A percentile compares a stretch with the other conserved stretches of the same genome.
Evolutionary conservation across 2,113 vertebrate genomes (phyloP).

Genomic region (Entelurus aequoreus): DNA sequence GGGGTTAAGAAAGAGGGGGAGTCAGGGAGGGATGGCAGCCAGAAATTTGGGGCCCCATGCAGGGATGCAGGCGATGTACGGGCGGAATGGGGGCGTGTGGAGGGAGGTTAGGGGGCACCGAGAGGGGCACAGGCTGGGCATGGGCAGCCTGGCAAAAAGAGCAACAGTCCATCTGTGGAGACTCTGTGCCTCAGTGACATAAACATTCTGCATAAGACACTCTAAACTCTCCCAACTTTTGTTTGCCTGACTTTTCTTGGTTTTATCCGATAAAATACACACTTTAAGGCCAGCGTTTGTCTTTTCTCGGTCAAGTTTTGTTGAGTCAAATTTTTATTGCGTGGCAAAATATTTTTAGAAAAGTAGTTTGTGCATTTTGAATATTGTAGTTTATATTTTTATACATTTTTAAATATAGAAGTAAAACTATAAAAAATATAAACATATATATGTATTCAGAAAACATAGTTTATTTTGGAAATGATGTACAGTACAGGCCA

Average conservation of each 20-base stretch:
- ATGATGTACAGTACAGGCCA: no score
- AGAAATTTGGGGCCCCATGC: conserved; percentile 51
- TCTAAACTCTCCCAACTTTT: not conserved
- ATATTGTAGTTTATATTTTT: no score
- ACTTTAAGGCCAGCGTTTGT: not conserved
- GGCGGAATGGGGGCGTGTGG: conserved; percentile 24
- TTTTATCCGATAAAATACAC: not conserved
- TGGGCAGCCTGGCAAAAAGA: conserved; percentile 54
- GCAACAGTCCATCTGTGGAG: conserved; percentile 48
- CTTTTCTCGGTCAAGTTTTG: not conserved
- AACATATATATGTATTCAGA: no score
- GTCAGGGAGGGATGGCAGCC: conserved; percentile 43
- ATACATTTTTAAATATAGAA: no score
- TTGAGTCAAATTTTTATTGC: not conserved
- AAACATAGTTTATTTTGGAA: no score
- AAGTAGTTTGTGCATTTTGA: no score
- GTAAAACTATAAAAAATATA: no score
- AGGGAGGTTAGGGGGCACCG: conserved; percentile 43
- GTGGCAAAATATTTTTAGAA: no score
- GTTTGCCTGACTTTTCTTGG: not conserved
- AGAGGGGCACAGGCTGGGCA: conserved; percentile 44
- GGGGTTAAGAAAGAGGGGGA: conserved; percentile 1
- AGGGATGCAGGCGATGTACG: conserved; percentile 51
- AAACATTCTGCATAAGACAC: not conserved
- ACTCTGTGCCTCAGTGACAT: conserved; percentile 14